phyloP scores from a whole-genome alignment of 1,140 invertebrate genomes.

The Aethina tumida region DNA sequence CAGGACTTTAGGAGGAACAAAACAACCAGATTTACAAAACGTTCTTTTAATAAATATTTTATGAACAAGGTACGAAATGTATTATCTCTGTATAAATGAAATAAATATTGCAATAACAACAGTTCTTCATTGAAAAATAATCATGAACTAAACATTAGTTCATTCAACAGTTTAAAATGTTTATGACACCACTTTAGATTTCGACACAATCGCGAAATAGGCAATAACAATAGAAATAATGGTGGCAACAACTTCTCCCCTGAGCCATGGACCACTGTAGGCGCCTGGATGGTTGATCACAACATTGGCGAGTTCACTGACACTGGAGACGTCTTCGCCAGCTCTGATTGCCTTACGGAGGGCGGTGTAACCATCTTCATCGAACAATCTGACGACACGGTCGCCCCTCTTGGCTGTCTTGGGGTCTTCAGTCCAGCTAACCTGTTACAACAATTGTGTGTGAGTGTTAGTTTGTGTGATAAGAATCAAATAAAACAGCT shows the following conservation, averaged over 20 bases:
- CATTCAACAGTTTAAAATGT: too few relatives aligned
- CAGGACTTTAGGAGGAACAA: too few relatives aligned
- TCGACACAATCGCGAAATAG: slow-evolving; percentile 76
- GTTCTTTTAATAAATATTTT: too few relatives aligned
- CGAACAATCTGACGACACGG: slow-evolving; percentile 71
- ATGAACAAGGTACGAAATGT: too few relatives aligned
- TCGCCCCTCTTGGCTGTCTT: slow-evolving; percentile 69
- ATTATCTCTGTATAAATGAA: too few relatives aligned
- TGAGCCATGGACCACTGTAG: slow-evolving; percentile 84
- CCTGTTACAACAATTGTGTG: slow-evolving; percentile 42
- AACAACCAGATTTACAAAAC: too few relatives aligned
- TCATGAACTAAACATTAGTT: too few relatives aligned
- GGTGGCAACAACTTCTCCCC: slow-evolving; percentile 83
- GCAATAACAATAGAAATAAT: slow-evolving; percentile 67
- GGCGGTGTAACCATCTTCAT: slow-evolving; percentile 83
- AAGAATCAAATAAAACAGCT: neutral
- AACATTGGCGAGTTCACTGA: slow-evolving; percentile 67
- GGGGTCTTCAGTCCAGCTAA: slow-evolving; percentile 85
- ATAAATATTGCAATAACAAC: too few relatives aligned
- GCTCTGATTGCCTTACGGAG: slow-evolving; percentile 65
- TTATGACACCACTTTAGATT: slow-evolving; percentile 42
- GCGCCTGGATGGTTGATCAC: slow-evolving; percentile 73
- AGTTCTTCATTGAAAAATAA: too few relatives aligned
- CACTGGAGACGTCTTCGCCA: slow-evolving; percentile 51
- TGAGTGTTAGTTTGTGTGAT: neutral